A percentile compares a stretch with the other conserved stretches of the same genome.
These are phyloP conservation scores for Clusia tigrina DNA, from an alignment of 2,888 invertebrate genomes.

Conservation along the genomic window DNA sequence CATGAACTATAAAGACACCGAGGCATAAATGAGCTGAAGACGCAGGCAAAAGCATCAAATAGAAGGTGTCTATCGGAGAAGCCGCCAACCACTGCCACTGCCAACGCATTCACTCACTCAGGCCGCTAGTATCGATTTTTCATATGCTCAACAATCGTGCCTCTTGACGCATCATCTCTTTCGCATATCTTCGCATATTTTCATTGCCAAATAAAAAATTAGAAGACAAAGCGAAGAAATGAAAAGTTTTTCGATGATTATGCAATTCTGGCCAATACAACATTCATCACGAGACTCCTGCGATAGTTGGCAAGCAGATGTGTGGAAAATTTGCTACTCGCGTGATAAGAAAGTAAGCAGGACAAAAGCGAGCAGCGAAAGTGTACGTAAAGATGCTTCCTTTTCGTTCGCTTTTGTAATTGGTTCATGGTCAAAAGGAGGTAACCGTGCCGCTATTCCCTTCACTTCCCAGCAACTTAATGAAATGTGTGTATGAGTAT, in stretches of 20 bases:
- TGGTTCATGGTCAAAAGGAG: too few relatives aligned
- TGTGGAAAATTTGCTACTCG: not conserved
- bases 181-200: conserved; percentile 18
- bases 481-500: too few relatives aligned
- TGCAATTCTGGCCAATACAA: conserved; percentile 18
- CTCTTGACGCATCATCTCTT: not conserved
- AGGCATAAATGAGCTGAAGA: too few relatives aligned
- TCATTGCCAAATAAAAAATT: conserved; percentile 23
- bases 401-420: too few relatives aligned
- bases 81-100: conserved; percentile 2
- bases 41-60: too few relatives aligned
- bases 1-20: too few relatives aligned
- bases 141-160: conserved; percentile 3
- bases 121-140: conserved; percentile 25
- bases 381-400: conserved; percentile 24
- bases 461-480: too few relatives aligned
- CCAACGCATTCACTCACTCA: conserved; percentile 5
- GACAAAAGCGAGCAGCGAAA: conserved; percentile 37
- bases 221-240: not conserved
- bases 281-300: not conserved
- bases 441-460: too few relatives aligned
- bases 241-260: conserved; percentile 16
- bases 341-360: not conserved
- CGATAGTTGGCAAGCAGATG: too few relatives aligned
- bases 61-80: not conserved